Evolutionary conservation across 2,113 vertebrate genomes (phyloP), one percentile per base, ranked within the genome.

Genomic region (Carollia perspicillata): DNA sequence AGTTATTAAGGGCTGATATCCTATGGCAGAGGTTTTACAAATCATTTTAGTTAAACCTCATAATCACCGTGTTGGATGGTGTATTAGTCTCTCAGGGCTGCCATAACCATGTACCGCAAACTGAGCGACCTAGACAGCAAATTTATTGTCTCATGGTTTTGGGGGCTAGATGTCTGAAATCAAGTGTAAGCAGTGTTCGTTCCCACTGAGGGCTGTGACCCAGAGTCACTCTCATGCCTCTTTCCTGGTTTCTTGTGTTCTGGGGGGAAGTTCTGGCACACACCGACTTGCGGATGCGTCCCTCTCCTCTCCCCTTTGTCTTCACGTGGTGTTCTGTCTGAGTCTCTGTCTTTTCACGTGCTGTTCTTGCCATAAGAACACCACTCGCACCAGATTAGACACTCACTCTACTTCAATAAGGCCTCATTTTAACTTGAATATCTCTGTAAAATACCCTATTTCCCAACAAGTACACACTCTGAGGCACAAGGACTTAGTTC

Each of bases 21-120:
- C 2, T 28, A 12, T 28, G 11, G 20, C 69, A 84, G 30, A 9
- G 37, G 10, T 14, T 79, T 95, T 74, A 49, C 4, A 85, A 40
- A 55, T 69, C 3, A 74, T 58, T 89, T 89, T 79, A 72, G 33
- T 86, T 92, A 47, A 88, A 84, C 4, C 11, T 68, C 30, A 66
- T 1, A 22, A 23, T 88, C 11, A 33, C 16, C 23, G 33, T 53
- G 0, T 60, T 49, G 5, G 13, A 0, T 40, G 1, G 18, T 13
- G 1, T 37, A 22, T 49, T 72, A 30, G 9, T 92, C 91, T 89
- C 49, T 37, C 37, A 75, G 30, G 18, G 42, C 7, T 8, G 7
- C 23, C 33, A 6, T 77, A 55, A 71, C 14, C 4, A 68, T 14
- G 13, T n/a, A 17, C 1, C 20, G 60, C 30, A 75, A 23, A 69